Base-by-base conservation (phyloP, 2,888 invertebrate species). In the Cloeon dipterum region DNA sequence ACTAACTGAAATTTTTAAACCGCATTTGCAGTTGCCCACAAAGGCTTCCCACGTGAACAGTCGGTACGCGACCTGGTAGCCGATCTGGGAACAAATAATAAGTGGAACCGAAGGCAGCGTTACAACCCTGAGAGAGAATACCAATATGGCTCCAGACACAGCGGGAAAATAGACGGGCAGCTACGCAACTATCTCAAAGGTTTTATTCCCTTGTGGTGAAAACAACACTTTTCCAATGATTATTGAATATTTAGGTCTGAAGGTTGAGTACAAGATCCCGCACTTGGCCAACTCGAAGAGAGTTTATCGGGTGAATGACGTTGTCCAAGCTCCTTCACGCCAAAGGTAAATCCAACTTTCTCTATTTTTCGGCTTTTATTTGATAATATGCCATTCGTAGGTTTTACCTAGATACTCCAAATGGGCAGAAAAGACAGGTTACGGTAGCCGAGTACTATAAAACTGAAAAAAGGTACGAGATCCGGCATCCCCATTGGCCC, bases 401-500 rank as follows among this genome's bases (percentile, higher is more conserved):
- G 26, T 7, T 40, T 13, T 35, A 17, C 18, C 25, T n/a, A n/a
- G n/a, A n/a, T n/a, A n/a, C n/a, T 26, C n/a, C 10, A 5, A 18
- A 34, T 26, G 14, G 32, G 41, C 36, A 19, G 16, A 1, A 3
- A 20, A n/a, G n/a, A 32, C 16, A 37, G 16, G 51, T 58, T 3
- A 64, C 65, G 0, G 60, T 74, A 0, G 47, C 50, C 5, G 43
- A 57, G 3, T 68, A 69, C 46, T 68, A 58, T 42, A 16, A 3
- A 1, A 44, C 42, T 3, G 44, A 48, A 2, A 64, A 65, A 40
- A 44, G 41, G 13, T 65, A 65, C 51, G 55, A 49, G 42, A 50
- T 77, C 17, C 45, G 53, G 45, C 74, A 62, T 52, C 78, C 82
- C 0, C 53, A 76, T 33, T 54, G 86, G 38, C 89, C 83, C 16